Percentiles rank a stretch among this genome's conserved stretches.
Evolutionary conservation across 2,113 vertebrate genomes (phyloP).

Genomic region (Corythornis vintsioides): DNA sequence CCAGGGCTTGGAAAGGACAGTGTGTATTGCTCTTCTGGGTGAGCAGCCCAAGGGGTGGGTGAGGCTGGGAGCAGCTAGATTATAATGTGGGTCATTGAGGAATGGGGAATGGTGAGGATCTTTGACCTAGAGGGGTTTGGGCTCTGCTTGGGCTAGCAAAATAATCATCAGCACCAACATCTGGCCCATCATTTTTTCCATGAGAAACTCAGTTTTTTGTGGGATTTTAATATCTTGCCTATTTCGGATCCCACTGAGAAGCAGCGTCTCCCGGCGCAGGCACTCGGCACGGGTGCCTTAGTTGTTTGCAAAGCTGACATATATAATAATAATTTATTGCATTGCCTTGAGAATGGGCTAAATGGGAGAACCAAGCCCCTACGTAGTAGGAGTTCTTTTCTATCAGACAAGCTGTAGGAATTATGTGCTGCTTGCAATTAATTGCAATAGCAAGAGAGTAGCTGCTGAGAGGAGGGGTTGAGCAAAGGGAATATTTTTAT

Average conservation of each 20-base stretch:
- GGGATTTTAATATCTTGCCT: conserved; percentile 44
- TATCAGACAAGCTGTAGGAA: not conserved
- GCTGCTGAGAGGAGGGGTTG: not conserved
- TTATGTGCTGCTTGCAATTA: not conserved
- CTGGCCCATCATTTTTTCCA: conserved; percentile 33
- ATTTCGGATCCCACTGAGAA: conserved; percentile 3
- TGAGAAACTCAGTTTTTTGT: conserved; percentile 40
- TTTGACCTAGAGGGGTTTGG: not conserved
- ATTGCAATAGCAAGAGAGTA: not conserved
- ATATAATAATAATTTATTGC: conserved; percentile 49
- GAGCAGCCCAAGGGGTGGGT: not conserved
- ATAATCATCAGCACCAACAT: conserved; percentile 21
- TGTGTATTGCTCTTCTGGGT: not conserved
- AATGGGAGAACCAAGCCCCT: not conserved
- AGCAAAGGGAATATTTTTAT: not conserved
- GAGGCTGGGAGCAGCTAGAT: not conserved
- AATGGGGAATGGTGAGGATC: not conserved
- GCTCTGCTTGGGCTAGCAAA: not conserved
- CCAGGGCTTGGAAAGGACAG: not conserved
- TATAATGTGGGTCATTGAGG: not conserved
- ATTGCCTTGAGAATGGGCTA: not conserved
- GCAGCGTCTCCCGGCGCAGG: not conserved
- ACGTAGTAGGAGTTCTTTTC: not conserved
- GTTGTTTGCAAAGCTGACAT: not conserved
- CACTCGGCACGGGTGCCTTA: conserved; percentile 1